These are phyloP conservation scores for Cirrhinus molitorella DNA, from an alignment of 2,797 vertebrate genomes.

Conservation along the genomic window DNA sequence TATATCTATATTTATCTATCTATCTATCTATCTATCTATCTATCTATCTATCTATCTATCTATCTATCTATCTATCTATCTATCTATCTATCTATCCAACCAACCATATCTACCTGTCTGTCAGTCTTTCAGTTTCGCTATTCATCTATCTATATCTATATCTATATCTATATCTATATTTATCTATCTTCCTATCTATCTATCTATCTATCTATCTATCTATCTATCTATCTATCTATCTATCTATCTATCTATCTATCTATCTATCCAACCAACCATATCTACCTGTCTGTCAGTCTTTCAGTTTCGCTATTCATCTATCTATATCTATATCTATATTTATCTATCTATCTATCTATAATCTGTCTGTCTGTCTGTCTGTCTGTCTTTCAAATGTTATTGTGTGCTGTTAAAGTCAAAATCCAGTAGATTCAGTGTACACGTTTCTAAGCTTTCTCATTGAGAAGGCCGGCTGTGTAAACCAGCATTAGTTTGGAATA, in stretches of 20 bases:
- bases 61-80: neutral
- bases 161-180: neutral
- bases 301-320: neutral
- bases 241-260: neutral
- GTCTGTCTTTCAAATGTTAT: neutral
- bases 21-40: neutral
- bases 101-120: too few relatives aligned
- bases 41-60: neutral
- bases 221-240: neutral
- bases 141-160: too few relatives aligned
- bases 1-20: neutral
- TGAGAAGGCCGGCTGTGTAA: slow-evolving; percentile 72
- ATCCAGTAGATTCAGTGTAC: neutral
- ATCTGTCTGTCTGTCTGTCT: neutral
- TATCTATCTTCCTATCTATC: neutral
- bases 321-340: neutral
- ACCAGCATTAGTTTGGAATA: slow-evolving; percentile 62
- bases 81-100: too few relatives aligned
- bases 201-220: neutral
- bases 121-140: too few relatives aligned
- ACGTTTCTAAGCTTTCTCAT: slow-evolving; percentile 63
- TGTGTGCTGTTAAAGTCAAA: neutral
- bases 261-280: too few relatives aligned
- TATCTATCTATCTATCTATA: neutral
- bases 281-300: neutral